Evolutionary conservation across 1,140 invertebrate species (phyloP).

Genomic region (Pseudachorutes palmiensis): DNA sequence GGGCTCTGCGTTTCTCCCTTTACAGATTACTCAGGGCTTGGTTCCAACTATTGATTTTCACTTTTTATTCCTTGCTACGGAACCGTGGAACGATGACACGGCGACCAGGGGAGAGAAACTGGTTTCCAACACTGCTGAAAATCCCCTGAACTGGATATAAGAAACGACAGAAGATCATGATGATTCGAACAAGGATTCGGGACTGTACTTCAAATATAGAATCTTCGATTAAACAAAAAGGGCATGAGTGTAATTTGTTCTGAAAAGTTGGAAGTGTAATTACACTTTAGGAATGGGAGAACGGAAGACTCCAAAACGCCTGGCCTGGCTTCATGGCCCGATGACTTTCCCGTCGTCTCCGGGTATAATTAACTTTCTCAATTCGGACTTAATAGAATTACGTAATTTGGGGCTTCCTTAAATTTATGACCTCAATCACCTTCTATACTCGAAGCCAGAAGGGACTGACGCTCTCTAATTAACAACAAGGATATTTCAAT

Average conservation of each 20-base stretch:
- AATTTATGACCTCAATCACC: background rate
- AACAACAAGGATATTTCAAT: too few relatives aligned
- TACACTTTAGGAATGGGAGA: background rate
- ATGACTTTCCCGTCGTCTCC: background rate
- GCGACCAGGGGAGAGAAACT: background rate
- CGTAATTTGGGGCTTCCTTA: background rate
- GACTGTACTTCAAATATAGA: too few relatives aligned
- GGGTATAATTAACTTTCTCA: constrained; percentile 6
- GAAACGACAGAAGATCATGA: background rate
- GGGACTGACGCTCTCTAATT: too few relatives aligned
- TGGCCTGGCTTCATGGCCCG: background rate
- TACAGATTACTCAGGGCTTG: background rate
- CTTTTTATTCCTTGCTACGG: constrained; percentile 3
- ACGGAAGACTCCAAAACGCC: background rate
- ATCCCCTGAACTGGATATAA: background rate
- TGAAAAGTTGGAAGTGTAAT: background rate
- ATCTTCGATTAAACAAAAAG: background rate
- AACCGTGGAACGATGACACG: too few relatives aligned
- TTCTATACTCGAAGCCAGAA: too few relatives aligned
- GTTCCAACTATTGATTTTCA: constrained; percentile 3
- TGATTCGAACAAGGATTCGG: background rate
- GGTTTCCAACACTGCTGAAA: background rate
- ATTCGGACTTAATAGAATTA: constrained; percentile 5
- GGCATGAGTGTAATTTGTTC: background rate
- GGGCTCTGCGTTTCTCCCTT: background rate